Conservation (phyloP, 2,113 vertebrate species). For the Nerophis ophidion region DNA sequence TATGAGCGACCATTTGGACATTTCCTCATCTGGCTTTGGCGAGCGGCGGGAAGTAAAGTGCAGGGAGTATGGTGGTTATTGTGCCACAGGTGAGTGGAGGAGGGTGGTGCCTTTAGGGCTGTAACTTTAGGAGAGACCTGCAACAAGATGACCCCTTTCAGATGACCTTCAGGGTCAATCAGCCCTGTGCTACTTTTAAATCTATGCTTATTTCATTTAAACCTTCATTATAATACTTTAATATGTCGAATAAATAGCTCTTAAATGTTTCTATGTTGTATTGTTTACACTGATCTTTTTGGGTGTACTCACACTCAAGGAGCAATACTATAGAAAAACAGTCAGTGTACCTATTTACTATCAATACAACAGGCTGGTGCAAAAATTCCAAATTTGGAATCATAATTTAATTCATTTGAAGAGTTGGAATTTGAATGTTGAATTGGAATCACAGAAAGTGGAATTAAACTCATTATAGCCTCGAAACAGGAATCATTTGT, state of each 20-base stretch:
- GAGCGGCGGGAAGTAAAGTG: slow-evolving; percentile 49
- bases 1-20: slow-evolving; percentile 67
- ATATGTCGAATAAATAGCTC: neutral
- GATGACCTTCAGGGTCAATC: slow-evolving; percentile 41
- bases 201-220: neutral
- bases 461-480: no score
- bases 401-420: no score
- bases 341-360: no score
- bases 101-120: slow-evolving; percentile 48
- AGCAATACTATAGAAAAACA: no score
- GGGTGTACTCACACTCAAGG: no score
- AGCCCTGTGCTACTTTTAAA: neutral
- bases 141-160: slow-evolving; percentile 46
- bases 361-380: no score
- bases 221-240: neutral
- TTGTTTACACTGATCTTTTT: neutral
- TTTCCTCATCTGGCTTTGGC: slow-evolving; percentile 57
- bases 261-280: neutral
- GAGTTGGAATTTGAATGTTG: no score
- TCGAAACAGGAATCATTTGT: no score
- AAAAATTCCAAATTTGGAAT: no score
- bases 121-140: slow-evolving; percentile 58
- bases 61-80: slow-evolving; percentile 52
- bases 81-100: slow-evolving; percentile 44
- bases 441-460: no score